Base-by-base conservation (phyloP, 2,113 vertebrate genomes). In the Apteryx owenii region DNA sequence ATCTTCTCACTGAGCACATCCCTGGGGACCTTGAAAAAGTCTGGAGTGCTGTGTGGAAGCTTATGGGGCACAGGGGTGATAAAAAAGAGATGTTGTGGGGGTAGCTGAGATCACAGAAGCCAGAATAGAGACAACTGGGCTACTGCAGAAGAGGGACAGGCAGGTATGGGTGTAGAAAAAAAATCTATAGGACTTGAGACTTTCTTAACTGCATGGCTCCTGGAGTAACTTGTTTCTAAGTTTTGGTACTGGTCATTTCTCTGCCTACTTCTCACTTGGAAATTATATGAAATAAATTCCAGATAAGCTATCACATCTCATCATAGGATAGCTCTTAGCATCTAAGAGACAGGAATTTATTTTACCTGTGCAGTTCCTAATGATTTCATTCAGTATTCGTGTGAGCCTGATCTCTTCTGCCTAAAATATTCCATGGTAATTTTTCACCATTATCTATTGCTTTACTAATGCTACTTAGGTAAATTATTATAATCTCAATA, bases 401-500 rank as follows among this genome's bases (percentile, higher is more conserved):
- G 75, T 44, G 85, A 97, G 46, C 42, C 46, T 97, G 50, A 85
- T 92, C 76, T 90, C 20, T 79, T 31, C 79, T 72, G 42, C 44
- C 54, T 91, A 68, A 93, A 92, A 96, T 79, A 96, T 84, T 95
- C 66, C 33, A 48, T 18, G 60, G 71, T 78, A 84, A 96, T 95
- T 96, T 97, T 94, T 83, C 82, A 62, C 22, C 58, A 86, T 93
- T 95, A 88, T 70, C 69, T 85, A 75, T 69, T 88, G 44, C 82
- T 95, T 82, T 86, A 85, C 72, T 89, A 93, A 81, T 75, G 85
- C 75, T 89, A 79, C 88, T 93, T 42, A 72, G 60, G 88, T 48
- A 88, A 97, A 96, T 94, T 93, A 93, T 50, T 91, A 81, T 60
- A 62, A 94, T 78, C 56, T 42, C 54, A 92, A 77, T 53, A 93